Conservation (phyloP, 2,888 invertebrate species). For the Heliconius hortense region DNA sequence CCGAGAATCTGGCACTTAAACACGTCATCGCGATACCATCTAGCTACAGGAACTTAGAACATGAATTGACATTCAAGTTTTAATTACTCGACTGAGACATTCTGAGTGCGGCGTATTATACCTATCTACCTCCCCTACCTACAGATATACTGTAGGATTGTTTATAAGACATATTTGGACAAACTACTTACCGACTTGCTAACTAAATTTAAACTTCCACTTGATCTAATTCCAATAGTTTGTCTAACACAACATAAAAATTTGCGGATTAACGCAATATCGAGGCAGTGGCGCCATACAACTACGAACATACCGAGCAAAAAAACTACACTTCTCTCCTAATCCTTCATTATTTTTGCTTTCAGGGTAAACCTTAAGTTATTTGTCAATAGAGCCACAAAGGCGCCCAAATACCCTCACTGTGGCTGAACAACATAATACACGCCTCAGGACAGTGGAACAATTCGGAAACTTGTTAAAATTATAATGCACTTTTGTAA, state of each 20-base stretch:
- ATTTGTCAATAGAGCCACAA: conserved; percentile 82
- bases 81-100: conserved; percentile 45
- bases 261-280: conserved; percentile 69
- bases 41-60: conserved; percentile 39
- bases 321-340: conserved; percentile 63
- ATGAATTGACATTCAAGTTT: conserved; percentile 42
- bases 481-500: conserved; percentile 79
- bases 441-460: conserved; percentile 78
- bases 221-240: conserved; percentile 70
- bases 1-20: conserved; percentile 42
- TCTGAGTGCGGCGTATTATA: conserved; percentile 49
- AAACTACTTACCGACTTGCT: conserved; percentile 61
- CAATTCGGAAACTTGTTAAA: conserved; percentile 80
- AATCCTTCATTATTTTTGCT: conserved; percentile 78
- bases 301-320: conserved; percentile 55
- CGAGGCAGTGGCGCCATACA: conserved; percentile 71
- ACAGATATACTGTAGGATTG: conserved; percentile 46
- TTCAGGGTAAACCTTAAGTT: conserved; percentile 76
- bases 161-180: conserved; percentile 64
- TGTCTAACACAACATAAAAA: conserved; percentile 56
- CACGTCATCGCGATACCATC: conserved; percentile 40
- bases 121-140: conserved; percentile 35
- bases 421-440: conserved; percentile 76
- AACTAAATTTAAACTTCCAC: conserved; percentile 61
- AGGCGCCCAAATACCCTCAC: conserved; percentile 79